phyloP scores from a whole-genome alignment of 2,888 invertebrate genomes.

The Bombyx huttoni region DNA sequence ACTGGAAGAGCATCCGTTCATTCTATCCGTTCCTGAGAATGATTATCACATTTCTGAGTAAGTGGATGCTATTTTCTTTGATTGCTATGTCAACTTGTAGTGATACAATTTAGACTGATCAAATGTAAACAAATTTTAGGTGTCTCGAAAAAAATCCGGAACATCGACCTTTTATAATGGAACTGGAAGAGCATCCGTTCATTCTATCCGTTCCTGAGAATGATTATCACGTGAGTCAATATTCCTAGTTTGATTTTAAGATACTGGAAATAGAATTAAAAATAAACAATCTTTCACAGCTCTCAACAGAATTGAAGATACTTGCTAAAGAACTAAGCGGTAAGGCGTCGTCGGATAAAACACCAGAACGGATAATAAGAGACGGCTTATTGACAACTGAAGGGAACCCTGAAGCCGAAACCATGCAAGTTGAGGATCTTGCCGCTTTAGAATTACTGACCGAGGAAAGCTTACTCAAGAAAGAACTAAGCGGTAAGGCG shows the following conservation, averaged over 20 bases:
- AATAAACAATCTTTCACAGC: conserved; percentile 41
- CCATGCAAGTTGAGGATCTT: conserved; percentile 87
- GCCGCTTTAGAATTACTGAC: conserved; percentile 81
- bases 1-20: conserved; percentile 87
- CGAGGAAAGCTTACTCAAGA: too few relatives aligned
- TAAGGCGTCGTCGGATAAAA: conserved; percentile 38
- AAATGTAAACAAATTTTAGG: conserved; percentile 47
- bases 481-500: conserved; percentile 49
- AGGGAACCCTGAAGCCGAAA: conserved; percentile 73
- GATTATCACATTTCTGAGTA: conserved; percentile 86
- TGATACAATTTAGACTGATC: not conserved
- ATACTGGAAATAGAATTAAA: too few relatives aligned
- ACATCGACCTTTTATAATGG: conserved; percentile 85
- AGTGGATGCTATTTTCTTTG: conserved; percentile 24
- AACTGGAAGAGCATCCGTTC: conserved; percentile 89
- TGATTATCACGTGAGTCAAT: conserved; percentile 77
- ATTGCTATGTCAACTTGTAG: not conserved
- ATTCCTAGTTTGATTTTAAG: not conserved
- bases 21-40: conserved; percentile 83
- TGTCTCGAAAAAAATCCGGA: conserved; percentile 90
- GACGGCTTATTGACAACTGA: conserved; percentile 59
- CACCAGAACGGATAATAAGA: conserved; percentile 62
- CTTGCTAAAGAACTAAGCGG: conserved; percentile 58
- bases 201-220: conserved; percentile 83
- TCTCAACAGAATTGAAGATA: conserved; percentile 80